Conservation (phyloP, 2,113 vertebrate genomes). For the Ardeotis arabs region DNA sequence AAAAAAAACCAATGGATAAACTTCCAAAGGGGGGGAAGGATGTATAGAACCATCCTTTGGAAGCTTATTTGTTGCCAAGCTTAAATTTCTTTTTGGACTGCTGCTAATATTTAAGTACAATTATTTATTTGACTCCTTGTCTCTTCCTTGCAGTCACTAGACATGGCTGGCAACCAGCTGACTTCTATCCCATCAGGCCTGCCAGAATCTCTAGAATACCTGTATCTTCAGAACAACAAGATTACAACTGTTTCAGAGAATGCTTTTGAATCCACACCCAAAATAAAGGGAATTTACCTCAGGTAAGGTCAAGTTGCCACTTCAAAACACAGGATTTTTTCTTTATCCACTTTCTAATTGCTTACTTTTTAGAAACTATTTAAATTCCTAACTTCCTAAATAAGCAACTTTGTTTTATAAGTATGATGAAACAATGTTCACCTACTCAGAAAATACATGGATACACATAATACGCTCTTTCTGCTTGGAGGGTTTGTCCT, state of each 20-base stretch:
- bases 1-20: background rate
- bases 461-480: background rate
- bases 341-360: background rate
- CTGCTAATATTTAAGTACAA: background rate
- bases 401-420: background rate
- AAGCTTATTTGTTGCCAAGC: background rate
- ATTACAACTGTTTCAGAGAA: constrained; percentile 83
- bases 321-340: background rate
- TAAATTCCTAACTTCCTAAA: background rate
- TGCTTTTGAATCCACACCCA: constrained; percentile 92
- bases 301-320: constrained; percentile 75
- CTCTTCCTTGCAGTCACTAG: constrained; percentile 82
- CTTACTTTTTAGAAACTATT: background rate
- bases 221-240: constrained; percentile 93
- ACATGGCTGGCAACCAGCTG: constrained; percentile 91
- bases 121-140: background rate
- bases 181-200: constrained; percentile 88
- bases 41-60: background rate
- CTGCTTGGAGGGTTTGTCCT: background rate
- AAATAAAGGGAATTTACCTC: constrained; percentile 94
- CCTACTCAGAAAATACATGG: background rate
- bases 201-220: constrained; percentile 89
- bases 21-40: background rate
- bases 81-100: background rate
- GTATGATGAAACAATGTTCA: background rate